Evolutionary conservation across 2,888 invertebrate species (phyloP).

Genomic region (Argynnis bischoffii): DNA sequence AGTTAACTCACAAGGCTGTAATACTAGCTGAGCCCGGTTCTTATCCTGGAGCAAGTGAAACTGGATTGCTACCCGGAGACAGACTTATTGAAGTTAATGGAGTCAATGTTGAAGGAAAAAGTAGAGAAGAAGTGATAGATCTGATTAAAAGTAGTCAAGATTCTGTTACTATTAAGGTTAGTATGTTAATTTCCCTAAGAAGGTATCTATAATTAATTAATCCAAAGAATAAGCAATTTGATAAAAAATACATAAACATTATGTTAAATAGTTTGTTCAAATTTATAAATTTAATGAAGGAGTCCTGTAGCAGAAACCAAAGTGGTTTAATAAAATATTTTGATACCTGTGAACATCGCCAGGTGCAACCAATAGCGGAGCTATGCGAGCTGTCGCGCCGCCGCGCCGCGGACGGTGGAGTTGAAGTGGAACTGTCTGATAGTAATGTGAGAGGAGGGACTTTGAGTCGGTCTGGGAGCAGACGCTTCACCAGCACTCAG

Average conservation of each 20-base stretch:
- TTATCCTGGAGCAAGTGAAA: conserved; percentile 88
- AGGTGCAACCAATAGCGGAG: conserved; percentile 97
- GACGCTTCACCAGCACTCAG: conserved; percentile 86
- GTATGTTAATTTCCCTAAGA: conserved; percentile 44
- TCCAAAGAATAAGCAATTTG: neutral
- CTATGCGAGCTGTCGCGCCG: conserved; percentile 93
- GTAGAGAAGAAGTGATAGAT: conserved; percentile 95
- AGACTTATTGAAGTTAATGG: conserved; percentile 95
- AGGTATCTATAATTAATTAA: neutral
- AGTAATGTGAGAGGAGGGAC: conserved; percentile 87
- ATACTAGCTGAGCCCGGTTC: conserved; percentile 96
- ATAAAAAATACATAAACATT: neutral
- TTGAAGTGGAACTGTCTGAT: conserved; percentile 85
- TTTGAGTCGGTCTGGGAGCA: conserved; percentile 90
- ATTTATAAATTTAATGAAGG: too few relatives aligned
- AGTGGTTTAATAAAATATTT: neutral
- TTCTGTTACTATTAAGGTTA: conserved; percentile 92
- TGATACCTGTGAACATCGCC: conserved; percentile 41
- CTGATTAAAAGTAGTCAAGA: conserved; percentile 94
- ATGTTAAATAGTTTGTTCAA: neutral
- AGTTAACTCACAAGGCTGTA: conserved; percentile 86
- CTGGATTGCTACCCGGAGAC: conserved; percentile 96
- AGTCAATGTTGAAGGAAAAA: conserved; percentile 90
- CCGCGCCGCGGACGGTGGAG: conserved; percentile 85
- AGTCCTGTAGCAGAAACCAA: too few relatives aligned